Evolutionary conservation across 1,140 invertebrate species (phyloP), one percentile per base, ranked within the genome.

Genomic region (Monomorium pharaonis): DNA sequence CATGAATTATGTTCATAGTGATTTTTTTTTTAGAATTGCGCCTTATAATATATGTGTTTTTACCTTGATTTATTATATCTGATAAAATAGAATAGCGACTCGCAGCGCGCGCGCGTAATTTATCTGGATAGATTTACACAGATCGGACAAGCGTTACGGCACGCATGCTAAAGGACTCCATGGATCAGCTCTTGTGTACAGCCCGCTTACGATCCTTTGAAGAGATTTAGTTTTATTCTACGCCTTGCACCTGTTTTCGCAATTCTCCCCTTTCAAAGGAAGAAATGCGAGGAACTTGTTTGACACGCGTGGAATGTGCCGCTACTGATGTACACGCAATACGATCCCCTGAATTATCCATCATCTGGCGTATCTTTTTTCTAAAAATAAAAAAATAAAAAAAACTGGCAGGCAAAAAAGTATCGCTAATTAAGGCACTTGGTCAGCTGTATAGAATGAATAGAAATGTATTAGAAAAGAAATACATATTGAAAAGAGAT

Each of bases 1-100:
- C 14, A 4, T 0, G 14, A 49, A 1, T 49, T 49, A 49, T 49
- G 16, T 49, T 18, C 6, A 18, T 5, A 42, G 37, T 42, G 18
- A 21, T n/a, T n/a, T 7, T 54, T 54, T 54, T 54, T 54, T 5
- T 54, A 54, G 18, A n/a, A n/a, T 54, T 18, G 18, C 6, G 6
- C 5, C 0, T 21, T 54, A 54, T 10, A 54, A 21, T 54, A 7
- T 7, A 7, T 37, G 51, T 12, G 84, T 77, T 89, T 83, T 90
- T 88, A 86, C 84, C 62, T 88, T 89, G 89, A 92, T 92, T 89
- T 91, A 92, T 91, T 83, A 86, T 27, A 30, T 24, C 16, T 83
- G 84, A 84, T 86, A 86, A 86, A 69, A 86, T 62, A 58, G 65
- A 78, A 21, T 58, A 0, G 67, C 9, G 51, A 87, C n/a, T n/a